phyloP scores from a whole-genome alignment of 2,888 invertebrate genomes.

The Drosophila ochracea region DNA sequence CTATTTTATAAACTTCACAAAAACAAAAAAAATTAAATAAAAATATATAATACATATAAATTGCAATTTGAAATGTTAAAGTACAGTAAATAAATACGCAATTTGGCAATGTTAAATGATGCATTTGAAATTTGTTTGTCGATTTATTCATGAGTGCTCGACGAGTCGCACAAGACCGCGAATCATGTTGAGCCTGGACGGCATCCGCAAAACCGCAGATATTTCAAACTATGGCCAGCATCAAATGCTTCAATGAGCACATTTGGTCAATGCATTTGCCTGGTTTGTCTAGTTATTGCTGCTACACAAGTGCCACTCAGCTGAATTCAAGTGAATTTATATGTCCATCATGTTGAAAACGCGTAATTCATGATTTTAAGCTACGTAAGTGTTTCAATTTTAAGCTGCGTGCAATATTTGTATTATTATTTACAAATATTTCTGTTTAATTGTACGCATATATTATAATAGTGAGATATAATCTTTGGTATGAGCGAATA shows the following conservation, averaged over 20 bases:
- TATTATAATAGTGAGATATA: neutral
- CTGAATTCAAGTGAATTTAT: constrained; percentile 21
- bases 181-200: constrained; percentile 52
- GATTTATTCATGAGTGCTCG: constrained; percentile 55
- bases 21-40: neutral
- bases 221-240: constrained; percentile 37
- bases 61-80: constrained; percentile 23
- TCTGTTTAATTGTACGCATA: neutral
- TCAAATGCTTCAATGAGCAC: constrained; percentile 40
- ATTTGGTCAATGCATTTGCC: constrained; percentile 36
- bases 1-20: neutral
- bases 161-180: constrained; percentile 49
- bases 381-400: neutral
- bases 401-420: neutral
- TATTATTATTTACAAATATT: neutral
- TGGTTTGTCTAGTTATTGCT: constrained; percentile 49
- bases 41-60: neutral
- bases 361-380: neutral
- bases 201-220: constrained; percentile 40
- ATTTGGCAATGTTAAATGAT: constrained; percentile 37
- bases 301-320: neutral
- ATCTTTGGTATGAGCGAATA: neutral
- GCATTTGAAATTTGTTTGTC: constrained; percentile 30
- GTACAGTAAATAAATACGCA: constrained; percentile 11
- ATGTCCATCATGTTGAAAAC: constrained; percentile 1